These are phyloP conservation scores for Gymnocheta viridis DNA, from an alignment of 2,888 invertebrate genomes.

Conservation along the genomic window DNA sequence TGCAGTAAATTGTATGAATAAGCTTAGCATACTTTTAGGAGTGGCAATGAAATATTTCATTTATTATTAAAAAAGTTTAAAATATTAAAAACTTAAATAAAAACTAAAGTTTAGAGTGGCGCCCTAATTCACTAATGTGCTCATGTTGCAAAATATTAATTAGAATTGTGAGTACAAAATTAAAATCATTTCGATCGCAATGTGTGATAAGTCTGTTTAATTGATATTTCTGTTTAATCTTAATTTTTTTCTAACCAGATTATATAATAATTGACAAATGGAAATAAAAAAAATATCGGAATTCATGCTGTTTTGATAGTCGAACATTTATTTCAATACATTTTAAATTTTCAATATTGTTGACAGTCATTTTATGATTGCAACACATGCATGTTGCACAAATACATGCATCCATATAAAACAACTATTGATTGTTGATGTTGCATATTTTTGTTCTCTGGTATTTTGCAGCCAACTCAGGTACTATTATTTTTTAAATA, in stretches of 20 bases:
- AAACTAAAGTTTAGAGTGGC: too few species aligned
- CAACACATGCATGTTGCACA: conserved; percentile 11
- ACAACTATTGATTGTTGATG: conserved; percentile 7
- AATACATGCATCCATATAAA: neutral
- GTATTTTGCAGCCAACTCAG: conserved; percentile 19
- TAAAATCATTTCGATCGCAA: too few species aligned
- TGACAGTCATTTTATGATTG: conserved; percentile 26
- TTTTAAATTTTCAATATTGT: neutral
- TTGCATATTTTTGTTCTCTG: conserved; percentile 3
- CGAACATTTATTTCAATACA: neutral
- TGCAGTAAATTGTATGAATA: too few species aligned
- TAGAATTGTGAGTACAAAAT: too few species aligned
- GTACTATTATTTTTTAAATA: conserved; percentile 16
- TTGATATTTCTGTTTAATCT: too few species aligned
- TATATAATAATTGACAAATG: neutral
- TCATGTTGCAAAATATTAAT: too few species aligned
- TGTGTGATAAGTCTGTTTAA: too few species aligned
- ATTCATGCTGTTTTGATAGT: conserved; percentile 4
- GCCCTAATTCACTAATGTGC: too few species aligned
- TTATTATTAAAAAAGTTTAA: too few species aligned
- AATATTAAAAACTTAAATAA: too few species aligned
- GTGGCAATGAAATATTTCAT: too few species aligned
- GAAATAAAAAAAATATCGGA: neutral
- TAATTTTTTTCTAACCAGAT: neutral
- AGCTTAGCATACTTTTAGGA: too few species aligned